Evolutionary conservation across 2,888 invertebrate species (phyloP).

Genomic region (Homarus gammarus): DNA sequence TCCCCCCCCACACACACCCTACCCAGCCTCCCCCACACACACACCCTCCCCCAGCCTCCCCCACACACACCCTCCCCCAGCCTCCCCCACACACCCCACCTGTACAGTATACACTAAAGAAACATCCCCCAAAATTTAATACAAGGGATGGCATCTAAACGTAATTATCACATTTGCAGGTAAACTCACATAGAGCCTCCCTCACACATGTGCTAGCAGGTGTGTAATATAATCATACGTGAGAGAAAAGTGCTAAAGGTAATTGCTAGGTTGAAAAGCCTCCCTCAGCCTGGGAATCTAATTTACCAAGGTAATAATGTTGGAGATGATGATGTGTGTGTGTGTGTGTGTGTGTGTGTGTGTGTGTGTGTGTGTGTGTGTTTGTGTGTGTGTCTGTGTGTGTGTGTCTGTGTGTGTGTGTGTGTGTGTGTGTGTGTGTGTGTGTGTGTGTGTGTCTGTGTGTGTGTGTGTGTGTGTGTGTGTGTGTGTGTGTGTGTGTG

Average conservation of each 20-base stretch:
- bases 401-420: not conserved
- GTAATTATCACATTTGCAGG: constrained; percentile 34
- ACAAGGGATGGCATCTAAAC: constrained; percentile 32
- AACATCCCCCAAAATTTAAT: constrained; percentile 24
- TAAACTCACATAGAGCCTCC: not conserved
- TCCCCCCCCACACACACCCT: no score
- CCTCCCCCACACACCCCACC: no score
- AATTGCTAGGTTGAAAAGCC: not conserved
- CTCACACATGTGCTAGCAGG: not conserved
- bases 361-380: not conserved
- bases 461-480: no score
- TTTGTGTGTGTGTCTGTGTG: not conserved
- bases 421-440: not conserved
- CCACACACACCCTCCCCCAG: no score
- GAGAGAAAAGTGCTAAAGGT: not conserved
- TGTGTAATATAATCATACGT: constrained; percentile 33
- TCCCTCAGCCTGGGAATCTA: not conserved
- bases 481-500: no score
- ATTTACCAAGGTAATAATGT: not conserved
- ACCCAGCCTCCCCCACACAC: no score
- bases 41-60: no score
- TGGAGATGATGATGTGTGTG: not conserved
- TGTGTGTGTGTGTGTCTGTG: no score
- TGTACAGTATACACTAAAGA: no score
- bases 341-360: not conserved